Conservation (phyloP, 2,113 vertebrate genomes). For the Anoura caudifer region DNA sequence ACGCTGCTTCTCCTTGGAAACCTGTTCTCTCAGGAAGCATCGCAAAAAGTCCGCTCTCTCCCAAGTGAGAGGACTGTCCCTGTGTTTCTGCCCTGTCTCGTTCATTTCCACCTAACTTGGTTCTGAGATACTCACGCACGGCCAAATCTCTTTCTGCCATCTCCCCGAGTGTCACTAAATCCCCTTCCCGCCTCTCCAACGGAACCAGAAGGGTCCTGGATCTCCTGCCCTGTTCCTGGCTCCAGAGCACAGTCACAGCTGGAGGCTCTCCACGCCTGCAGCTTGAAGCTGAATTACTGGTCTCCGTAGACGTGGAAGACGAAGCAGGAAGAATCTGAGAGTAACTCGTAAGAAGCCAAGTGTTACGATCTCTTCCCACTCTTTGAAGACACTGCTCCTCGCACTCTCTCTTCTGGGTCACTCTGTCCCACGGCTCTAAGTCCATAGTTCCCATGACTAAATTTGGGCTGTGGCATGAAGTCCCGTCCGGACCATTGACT, state of each 20-base stretch:
- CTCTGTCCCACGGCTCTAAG: background rate
- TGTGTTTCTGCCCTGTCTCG: background rate
- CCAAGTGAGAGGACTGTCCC: background rate
- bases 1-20: background rate
- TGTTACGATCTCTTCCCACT: background rate
- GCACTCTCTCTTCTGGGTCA: no score
- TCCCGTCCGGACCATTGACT: background rate
- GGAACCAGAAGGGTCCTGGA: background rate
- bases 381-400: background rate
- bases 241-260: background rate
- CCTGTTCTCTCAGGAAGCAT: background rate
- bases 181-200: background rate
- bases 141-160: background rate
- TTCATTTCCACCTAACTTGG: background rate
- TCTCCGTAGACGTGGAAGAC: background rate
- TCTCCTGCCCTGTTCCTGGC: background rate
- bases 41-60: background rate
- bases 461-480: background rate
- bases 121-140: background rate
- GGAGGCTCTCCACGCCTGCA: background rate
- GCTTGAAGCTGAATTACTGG: rapidly evolving
- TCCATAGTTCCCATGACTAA: background rate
- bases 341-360: background rate
- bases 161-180: no score
- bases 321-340: background rate